A percentile compares a stretch with the other conserved stretches of the same genome.
Evolutionary conservation across 2,888 invertebrate species (phyloP).

Genomic region (Neria commutata): DNA sequence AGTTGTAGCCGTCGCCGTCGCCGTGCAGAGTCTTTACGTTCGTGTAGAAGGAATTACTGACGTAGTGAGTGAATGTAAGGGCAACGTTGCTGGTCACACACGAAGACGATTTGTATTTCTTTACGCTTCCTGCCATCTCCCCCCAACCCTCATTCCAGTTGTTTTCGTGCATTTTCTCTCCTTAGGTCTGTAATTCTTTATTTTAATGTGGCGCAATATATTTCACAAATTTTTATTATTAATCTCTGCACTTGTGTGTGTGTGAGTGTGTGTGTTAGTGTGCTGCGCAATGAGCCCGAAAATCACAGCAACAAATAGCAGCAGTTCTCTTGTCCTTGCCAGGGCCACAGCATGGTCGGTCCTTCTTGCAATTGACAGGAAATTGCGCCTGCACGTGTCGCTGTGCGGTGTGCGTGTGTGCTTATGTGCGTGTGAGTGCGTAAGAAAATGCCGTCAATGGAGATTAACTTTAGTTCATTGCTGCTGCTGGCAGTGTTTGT

Average conservation of each 20-base stretch:
- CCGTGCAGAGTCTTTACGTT: too few species aligned
- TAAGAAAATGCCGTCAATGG: background rate
- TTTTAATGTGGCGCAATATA: background rate
- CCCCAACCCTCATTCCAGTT: background rate
- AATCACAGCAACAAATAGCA: constrained; percentile 8
- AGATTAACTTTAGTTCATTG: too few species aligned
- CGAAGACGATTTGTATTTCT: background rate
- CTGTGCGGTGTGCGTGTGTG: background rate
- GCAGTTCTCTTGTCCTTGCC: too few species aligned
- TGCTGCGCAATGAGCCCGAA: background rate
- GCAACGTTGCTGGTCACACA: too few species aligned
- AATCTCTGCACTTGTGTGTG: background rate
- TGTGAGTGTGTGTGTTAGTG: background rate
- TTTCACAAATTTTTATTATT: background rate
- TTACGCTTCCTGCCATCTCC: too few species aligned
- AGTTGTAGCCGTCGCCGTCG: too few species aligned
- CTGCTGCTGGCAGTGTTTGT: too few species aligned
- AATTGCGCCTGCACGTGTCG: background rate
- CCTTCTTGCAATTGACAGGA: background rate
- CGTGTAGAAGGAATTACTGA: too few species aligned
- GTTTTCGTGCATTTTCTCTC: too few species aligned
- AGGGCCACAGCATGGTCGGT: too few species aligned
- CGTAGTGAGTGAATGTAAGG: too few species aligned
- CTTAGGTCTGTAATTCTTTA: background rate
- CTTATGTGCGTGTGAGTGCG: too few species aligned